A percentile compares a stretch with the other conserved stretches of the same genome.
These are phyloP conservation scores for Leptopilina myrica DNA, from an alignment of 2,888 invertebrate genomes.

Conservation along the genomic window DNA sequence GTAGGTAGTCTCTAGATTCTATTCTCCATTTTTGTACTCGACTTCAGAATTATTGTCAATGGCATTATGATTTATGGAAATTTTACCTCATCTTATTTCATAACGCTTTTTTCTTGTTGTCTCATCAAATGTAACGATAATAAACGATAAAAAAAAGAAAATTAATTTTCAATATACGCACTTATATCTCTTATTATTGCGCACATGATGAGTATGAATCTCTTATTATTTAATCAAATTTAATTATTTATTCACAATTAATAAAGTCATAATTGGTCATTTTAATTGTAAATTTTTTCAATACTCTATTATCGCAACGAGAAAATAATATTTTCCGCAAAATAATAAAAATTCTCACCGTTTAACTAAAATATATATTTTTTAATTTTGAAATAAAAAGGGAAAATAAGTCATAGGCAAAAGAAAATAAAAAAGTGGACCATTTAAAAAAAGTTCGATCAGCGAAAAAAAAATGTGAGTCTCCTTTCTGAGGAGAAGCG, in stretches of 20 bases:
- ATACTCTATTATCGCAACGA: too few species aligned
- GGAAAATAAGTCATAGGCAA: too few species aligned
- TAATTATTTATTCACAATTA: neutral
- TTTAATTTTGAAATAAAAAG: too few species aligned
- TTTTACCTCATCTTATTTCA: neutral
- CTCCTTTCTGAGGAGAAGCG: neutral
- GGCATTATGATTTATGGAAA: constrained; percentile 1
- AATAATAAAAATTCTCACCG: too few species aligned
- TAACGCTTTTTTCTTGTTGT: neutral
- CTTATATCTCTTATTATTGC: too few species aligned
- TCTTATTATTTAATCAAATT: too few species aligned
- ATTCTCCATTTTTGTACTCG: constrained; percentile 3
- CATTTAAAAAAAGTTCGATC: neutral
- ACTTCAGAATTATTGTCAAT: neutral
- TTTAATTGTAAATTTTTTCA: neutral
- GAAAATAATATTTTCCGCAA: too few species aligned
- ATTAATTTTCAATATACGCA: neutral
- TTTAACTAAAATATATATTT: too few species aligned
- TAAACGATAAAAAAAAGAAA: neutral
- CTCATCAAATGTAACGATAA: constrained; percentile 7
- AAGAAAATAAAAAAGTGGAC: too few species aligned
- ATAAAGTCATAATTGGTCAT: neutral
- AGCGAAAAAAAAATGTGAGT: neutral
- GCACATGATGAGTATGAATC: too few species aligned
- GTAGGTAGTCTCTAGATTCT: neutral